Base-by-base conservation (phyloP, 2,888 invertebrate species). In the Rhogogaster chlorosoma region DNA sequence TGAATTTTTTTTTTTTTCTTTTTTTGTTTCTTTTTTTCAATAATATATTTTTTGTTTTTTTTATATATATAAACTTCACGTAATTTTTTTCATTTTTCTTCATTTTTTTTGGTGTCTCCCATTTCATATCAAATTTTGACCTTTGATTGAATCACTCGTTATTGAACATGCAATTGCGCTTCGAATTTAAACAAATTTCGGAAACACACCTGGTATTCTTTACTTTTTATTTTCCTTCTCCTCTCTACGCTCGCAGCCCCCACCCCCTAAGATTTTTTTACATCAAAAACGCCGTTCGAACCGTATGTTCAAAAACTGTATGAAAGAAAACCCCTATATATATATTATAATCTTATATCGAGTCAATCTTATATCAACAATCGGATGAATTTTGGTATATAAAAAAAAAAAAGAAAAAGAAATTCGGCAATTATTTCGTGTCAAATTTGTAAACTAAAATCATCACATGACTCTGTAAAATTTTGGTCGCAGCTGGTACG, bases 1-100 rank as follows among this genome's bases (percentile, higher is more conserved):
- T n/a, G 49, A 18, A 45, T 71, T 71, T 45, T 77, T 75, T 26
- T 42, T 15, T 75, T 38, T 75, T 38, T 75, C 42, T 75, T 75
- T n/a, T 42, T 42, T 12, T n/a, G n/a, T 12, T 36, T 49, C 18
- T 32, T 67, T 3, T 32, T 67, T 15, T 29, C 3, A 15, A 4
- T 5, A 32, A 29, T 67, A 29, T 67, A n/a, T 67, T 12, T 61
- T 9, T 61, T 5, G 2, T 61, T 61, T 18, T 57, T 22, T 57
- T 57, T 57, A n/a, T n/a, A n/a, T n/a, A n/a, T n/a, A n/a, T n/a
- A 38, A 38, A 38, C 7, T 38, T 38, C 38, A 38, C 6, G 7
- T 29, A 6, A 0, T 49, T 18, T 49, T 49, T 53, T n/a, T 6
- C 7, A n/a, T n/a, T n/a, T n/a, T 18, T 53, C 2, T 53, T n/a